Percentiles rank a stretch among this genome's conserved stretches.
Evolutionary conservation across 2,113 vertebrate species (phyloP).

Genomic region (Gallinago jamesoni): DNA sequence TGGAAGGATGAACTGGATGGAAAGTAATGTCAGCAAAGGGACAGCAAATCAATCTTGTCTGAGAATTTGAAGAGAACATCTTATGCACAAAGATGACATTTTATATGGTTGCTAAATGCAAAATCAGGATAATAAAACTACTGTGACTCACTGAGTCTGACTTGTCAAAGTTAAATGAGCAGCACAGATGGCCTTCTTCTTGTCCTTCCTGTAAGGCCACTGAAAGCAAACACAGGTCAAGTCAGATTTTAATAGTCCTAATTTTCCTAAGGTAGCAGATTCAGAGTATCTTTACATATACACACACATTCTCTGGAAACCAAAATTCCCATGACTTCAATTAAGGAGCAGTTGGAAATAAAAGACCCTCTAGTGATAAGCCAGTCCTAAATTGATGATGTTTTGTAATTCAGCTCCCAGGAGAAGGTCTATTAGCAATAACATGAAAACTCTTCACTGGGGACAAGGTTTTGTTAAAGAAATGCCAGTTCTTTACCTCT

Average conservation of each 20-base stretch:
- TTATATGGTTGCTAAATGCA: background rate
- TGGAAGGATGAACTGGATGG: background rate
- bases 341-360: background rate
- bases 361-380: background rate
- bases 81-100: background rate
- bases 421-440: background rate
- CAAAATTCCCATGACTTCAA: background rate
- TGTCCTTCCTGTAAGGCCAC: slow-evolving; percentile 63
- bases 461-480: background rate
- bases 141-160: slow-evolving; percentile 51
- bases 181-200: slow-evolving; percentile 30
- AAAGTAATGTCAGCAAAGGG: background rate
- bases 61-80: background rate
- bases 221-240: slow-evolving; percentile 36
- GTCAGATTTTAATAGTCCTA: background rate
- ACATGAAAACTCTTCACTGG: background rate
- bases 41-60: background rate
- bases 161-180: slow-evolving; percentile 20
- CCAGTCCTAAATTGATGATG: background rate
- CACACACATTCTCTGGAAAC: background rate
- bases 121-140: background rate
- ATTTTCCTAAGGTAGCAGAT: background rate
- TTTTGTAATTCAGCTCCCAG: background rate
- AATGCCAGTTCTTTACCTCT: background rate
- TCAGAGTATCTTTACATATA: background rate